Conservation (phyloP, 2,113 vertebrate genomes). For the Crotophaga sulcirostris region DNA sequence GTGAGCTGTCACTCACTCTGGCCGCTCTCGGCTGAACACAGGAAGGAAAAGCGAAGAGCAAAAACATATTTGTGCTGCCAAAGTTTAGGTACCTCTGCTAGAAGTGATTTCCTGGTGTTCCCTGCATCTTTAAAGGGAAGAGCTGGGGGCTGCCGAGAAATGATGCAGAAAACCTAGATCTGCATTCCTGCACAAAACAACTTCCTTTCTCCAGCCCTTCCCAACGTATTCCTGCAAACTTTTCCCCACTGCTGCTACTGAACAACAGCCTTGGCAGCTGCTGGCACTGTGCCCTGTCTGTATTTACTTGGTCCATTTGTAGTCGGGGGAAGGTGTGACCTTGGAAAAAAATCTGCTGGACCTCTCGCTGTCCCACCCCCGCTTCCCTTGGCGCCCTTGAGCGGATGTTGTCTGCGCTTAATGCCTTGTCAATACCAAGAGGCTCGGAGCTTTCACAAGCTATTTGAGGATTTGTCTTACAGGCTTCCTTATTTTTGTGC, state of each 20-base stretch:
- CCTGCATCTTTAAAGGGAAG: background rate
- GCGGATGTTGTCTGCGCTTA: background rate
- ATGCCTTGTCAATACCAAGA: background rate
- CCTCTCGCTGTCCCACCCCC: background rate
- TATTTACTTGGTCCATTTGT: background rate
- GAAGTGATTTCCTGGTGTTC: background rate
- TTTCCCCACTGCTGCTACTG: background rate
- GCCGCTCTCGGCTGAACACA: background rate
- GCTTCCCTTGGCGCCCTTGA: background rate
- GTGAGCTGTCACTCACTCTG: background rate
- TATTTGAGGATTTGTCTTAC: constrained; percentile 44
- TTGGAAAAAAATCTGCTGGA: background rate
- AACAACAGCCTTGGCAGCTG: background rate
- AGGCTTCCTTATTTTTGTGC: constrained; percentile 29
- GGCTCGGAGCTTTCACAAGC: background rate
- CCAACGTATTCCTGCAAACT: background rate
- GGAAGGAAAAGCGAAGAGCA: background rate
- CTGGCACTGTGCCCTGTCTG: background rate
- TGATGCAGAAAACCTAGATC: background rate
- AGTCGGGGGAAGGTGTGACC: background rate
- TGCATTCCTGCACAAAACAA: background rate
- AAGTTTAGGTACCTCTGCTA: background rate
- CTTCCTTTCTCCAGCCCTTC: background rate
- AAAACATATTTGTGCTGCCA: background rate
- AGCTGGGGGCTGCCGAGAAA: background rate